A percentile compares a stretch with the other conserved stretches of the same genome.
These are phyloP conservation scores for Drosophila stalkeri DNA, from an alignment of 2,888 invertebrate genomes.

Conservation along the genomic window DNA sequence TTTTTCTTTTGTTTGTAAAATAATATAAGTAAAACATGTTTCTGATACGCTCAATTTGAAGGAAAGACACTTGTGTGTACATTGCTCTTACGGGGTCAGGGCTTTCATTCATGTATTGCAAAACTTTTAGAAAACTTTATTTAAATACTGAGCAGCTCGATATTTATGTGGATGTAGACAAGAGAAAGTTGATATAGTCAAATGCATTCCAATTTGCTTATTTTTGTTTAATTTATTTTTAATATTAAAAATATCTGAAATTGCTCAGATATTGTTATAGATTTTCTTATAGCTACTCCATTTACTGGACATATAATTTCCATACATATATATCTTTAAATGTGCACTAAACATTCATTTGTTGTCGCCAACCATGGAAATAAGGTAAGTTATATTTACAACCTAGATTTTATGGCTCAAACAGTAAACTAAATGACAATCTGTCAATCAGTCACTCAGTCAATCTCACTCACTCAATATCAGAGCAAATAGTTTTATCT, in stretches of 20 bases:
- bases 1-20: constrained; percentile 20
- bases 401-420: not conserved
- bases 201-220: not conserved
- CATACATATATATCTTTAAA: not conserved
- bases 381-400: not conserved
- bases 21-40: not conserved
- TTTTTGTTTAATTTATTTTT: too few relatives aligned
- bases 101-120: not conserved
- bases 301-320: not conserved
- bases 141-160: not conserved
- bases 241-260: too few relatives aligned
- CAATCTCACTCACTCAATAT: too few relatives aligned
- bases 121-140: not conserved
- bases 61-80: not conserved
- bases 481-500: not conserved
- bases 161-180: not conserved
- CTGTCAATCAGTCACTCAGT: not conserved
- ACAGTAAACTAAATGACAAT: not conserved
- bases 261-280: not conserved
- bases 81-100: not conserved
- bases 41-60: constrained; percentile 9
- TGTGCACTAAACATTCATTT: not conserved
- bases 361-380: not conserved
- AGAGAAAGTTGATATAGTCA: not conserved
- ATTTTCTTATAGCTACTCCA: not conserved